Base-by-base conservation (phyloP, 2,113 vertebrate genomes). In the Centropus bengalensis region DNA sequence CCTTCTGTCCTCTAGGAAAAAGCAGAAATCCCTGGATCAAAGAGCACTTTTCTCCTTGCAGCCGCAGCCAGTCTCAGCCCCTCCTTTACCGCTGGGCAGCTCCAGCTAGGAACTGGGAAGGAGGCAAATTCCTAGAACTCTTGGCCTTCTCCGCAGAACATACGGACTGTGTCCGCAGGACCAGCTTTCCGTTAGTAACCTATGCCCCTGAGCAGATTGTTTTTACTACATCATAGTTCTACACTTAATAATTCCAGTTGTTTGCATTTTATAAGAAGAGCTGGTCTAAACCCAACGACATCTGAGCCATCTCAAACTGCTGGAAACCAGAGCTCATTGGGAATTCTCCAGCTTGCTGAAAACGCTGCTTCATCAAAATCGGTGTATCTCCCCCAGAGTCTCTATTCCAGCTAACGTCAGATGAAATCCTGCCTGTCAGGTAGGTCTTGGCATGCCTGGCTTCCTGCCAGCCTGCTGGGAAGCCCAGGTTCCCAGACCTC, bases 301-400 rank as follows among this genome's bases (percentile, higher is more conserved):
- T 71, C 24, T 56, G 79, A 93, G 59, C 19, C 15, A 81, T 49
- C 85, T 91, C 76, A 93, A 58, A 56, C 56, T 71, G 56, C 27
- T 86, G 60, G 60, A 71, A 94, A 49, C 16, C 14, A 64, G 45
- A 64, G 11, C 24, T 80, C 36, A 28, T 3, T 79, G 77, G 40
- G 69, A 94, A 68, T 82, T 82, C 47, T 86, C 56, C 74, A 64
- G 17, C 40, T 71, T 58, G 22, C 88, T 68, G 82, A 84, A 95
- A 94, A 93, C 45, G 64, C 56, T 45, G n/a, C 11, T 83, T 93
- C 47, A 71, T 92, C 86, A 94, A 78, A 94, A 93, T 52, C 47
- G 38, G 32, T 14, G 3, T 26, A 12, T 60, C 86, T 45, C 40
- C n/a, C 42, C 28, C 54, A 24, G 71, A 81, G 58, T 75, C 55